Base-by-base conservation (phyloP, 2,888 invertebrate genomes). In the Rhamnusium bicolor region DNA sequence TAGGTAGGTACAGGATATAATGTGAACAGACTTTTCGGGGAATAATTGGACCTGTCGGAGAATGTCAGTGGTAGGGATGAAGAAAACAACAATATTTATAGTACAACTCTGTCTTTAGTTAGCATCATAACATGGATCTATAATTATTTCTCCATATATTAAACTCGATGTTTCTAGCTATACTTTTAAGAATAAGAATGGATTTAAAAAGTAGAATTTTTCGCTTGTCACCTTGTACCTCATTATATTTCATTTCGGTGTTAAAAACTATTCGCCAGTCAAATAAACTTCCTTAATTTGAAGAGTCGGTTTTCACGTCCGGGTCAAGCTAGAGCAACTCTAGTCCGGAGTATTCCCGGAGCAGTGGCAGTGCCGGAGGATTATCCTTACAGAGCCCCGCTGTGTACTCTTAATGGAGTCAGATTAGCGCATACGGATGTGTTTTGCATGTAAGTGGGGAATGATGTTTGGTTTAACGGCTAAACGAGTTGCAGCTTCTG, bases 401-500 rank as follows among this genome's bases (percentile, higher is more conserved):
- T 81, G 82, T 85, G 84, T 85, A 84, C 85, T 86, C 85, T 86
- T 87, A 87, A 88, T 87, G 87, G 87, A 87, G 84, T 84, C 85
- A 87, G 88, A 88, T 88, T 88, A 88, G 86, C 84, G 84, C 84
- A 77, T 77, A 86, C 85, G 86, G 85, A 86, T 87, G 86, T 87
- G 86, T 86, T 86, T 84, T 86, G 86, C 86, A 87, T 87, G 87
- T 87, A 87, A 88, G 88, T 88, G 87, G 87, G 87, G 86, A 88
- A 87, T 85, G 87, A 87, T 88, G 88, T 88, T 87, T 88, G 87
- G 87, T 87, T 87, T 87, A 87, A 87, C 87, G 86, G 85, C 85
- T 85, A 85, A 87, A 87, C 86, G 87, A 85, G 84, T 85, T 81
- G 81, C 80, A 47, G 68, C 71, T 70, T 68, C 69, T 85, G 85